A percentile compares a stretch with the other conserved stretches of the same genome.
phyloP scores from a whole-genome alignment of 2,113 vertebrate species.

The Macquaria australasica region DNA sequence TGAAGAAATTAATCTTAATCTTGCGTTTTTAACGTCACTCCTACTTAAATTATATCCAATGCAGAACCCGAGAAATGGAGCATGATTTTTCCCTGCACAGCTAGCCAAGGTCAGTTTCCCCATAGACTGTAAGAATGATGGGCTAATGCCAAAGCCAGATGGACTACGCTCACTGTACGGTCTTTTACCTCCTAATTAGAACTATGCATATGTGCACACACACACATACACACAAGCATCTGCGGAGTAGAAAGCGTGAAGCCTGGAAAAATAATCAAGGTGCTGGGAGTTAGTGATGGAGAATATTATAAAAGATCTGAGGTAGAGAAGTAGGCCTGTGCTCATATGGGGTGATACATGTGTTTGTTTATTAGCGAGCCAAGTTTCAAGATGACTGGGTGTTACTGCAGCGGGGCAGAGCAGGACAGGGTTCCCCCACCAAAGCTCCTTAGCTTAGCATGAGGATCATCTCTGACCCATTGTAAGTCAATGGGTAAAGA shows the following conservation, averaged over 20 bases:
- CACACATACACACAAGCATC: slow-evolving; percentile 12
- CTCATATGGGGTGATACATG: slow-evolving; percentile 43
- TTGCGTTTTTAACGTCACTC: slow-evolving; percentile 43
- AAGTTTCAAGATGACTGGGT: slow-evolving; percentile 43
- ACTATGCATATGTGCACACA: slow-evolving; percentile 46
- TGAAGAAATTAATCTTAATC: slow-evolving; percentile 31
- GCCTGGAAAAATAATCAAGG: slow-evolving; percentile 71
- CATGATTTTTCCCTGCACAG: slow-evolving; percentile 52
- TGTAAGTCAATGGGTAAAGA: slow-evolving; percentile 68
- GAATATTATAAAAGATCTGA: slow-evolving; percentile 55
- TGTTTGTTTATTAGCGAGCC: slow-evolving; percentile 32
- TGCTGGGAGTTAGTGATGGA: slow-evolving; percentile 30
- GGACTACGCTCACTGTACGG: slow-evolving; percentile 57
- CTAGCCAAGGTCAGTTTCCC: slow-evolving; percentile 74
- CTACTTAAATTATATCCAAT: slow-evolving; percentile 59
- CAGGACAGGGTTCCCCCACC: slow-evolving; percentile 37
- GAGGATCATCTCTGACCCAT: slow-evolving; percentile 68
- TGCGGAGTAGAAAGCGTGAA: slow-evolving; percentile 42
- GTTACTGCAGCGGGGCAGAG: slow-evolving; percentile 35
- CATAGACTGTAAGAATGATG: slow-evolving; percentile 60
- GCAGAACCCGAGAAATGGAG: slow-evolving; percentile 67
- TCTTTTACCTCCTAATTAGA: slow-evolving; percentile 79
- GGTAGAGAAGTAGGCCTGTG: slow-evolving; percentile 29
- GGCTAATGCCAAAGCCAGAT: slow-evolving; percentile 79
- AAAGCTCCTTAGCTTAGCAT: slow-evolving; percentile 74